Evolutionary conservation across 2,797 vertebrate species (phyloP), one percentile per base, ranked within the genome.

Genomic region (Tokudaia muenninki): DNA sequence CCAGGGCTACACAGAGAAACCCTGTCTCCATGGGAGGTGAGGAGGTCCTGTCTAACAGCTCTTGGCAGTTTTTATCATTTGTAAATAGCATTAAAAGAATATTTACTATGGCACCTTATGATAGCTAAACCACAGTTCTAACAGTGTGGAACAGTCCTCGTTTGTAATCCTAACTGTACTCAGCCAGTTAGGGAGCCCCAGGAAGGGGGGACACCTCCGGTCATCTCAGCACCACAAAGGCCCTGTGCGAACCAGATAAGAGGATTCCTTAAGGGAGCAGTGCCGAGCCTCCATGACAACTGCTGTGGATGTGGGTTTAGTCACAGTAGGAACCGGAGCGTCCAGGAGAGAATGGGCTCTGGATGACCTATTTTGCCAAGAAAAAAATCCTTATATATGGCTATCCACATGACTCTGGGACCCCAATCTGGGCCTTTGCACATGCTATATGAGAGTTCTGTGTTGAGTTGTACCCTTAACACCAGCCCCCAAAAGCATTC

Each of bases 281-380:
- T 9, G 41, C 24, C 6, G 5, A 77, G 41, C 70, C 55, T 47
- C 72, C 37, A 0, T 0, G 16, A 29, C 0, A 47, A 34, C 12
- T 41, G 37, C 1, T 29, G 1, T 47, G 2, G 8, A 41, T 7
- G 29, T 1, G 1, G 72, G 21, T 17, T 37, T 26, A 37, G 13
- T 74, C 65, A 50, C 44, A 17, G 77, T 22, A 31, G 70, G 3
- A 44, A 17, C 55, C 34, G 19, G n/a, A 75, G 7, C 3, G 41
- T 52, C 67, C 55, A 47, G 37, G 24, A 80, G 16, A 63, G 6
- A 14, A 0, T 50, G 67, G 61, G 44, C 22, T 17, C 59, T 4
- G 1, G 1, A 6, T 14, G 26, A 80, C 34, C 67, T 52, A 16
- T 47, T 6, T 67, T 4, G 24, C 50, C 52, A 44, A 86, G 74